Percentiles rank a stretch among this genome's conserved stretches.
Evolutionary conservation across 2,797 vertebrate genomes (phyloP).

Genomic region (Sebastes matsubarae): DNA sequence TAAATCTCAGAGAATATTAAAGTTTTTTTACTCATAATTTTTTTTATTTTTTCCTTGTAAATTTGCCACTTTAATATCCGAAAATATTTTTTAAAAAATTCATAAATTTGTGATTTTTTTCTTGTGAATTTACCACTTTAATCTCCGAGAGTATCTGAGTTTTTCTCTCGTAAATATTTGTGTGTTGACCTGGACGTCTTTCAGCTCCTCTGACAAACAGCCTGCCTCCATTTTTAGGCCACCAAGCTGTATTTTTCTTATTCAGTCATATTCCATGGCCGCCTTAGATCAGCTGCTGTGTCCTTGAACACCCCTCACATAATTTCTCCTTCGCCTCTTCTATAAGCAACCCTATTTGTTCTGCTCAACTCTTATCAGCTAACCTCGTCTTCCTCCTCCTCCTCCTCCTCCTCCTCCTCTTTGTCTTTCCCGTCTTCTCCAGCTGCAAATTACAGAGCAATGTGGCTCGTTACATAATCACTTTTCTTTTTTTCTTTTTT

Average conservation of each 20-base stretch:
- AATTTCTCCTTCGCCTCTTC: not conserved
- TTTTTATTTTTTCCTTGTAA: too few species aligned
- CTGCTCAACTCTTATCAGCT: constrained; percentile 58
- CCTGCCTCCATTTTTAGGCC: not conserved
- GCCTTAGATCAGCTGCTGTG: not conserved
- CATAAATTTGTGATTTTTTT: not conserved
- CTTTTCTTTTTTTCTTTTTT: constrained; percentile 38
- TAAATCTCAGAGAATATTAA: too few species aligned
- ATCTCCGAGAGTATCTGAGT: too few species aligned
- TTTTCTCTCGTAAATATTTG: too few species aligned
- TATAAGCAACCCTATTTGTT: not conserved
- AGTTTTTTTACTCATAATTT: too few species aligned
- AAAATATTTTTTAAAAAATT: too few species aligned
- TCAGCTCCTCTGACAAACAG: not conserved
- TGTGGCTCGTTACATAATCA: constrained; percentile 78
- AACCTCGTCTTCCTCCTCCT: constrained; percentile 2
- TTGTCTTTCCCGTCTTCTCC: constrained; percentile 29
- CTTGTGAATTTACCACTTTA: too few species aligned
- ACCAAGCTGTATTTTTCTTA: not conserved
- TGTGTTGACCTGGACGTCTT: not conserved
- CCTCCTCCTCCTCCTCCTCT: constrained; percentile 3
- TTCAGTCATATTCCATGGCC: constrained; percentile 32
- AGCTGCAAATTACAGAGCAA: constrained; percentile 69
- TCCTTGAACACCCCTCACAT: not conserved
- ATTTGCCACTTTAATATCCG: not conserved